These are phyloP conservation scores for Echinometra lucunter DNA, from an alignment of 53 echinoderm and acorn worm genomes.

Conservation along the genomic window DNA sequence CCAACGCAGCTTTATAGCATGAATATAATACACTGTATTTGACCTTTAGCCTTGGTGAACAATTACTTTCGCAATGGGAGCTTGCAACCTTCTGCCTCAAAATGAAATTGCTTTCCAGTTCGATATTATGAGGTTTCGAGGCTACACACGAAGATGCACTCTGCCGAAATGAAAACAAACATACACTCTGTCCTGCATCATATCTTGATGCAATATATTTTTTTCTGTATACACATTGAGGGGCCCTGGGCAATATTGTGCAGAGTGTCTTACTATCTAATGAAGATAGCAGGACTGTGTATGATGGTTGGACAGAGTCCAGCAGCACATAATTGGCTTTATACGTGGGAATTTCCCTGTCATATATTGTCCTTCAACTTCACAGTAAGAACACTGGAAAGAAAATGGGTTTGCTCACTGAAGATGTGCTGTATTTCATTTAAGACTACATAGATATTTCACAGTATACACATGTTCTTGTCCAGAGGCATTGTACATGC, in stretches of 20 bases:
- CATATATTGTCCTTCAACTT: neutral
- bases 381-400: neutral
- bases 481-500: too few species aligned
- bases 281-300: conserved; percentile 17
- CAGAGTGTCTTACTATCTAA: conserved; percentile 9
- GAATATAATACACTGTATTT: neutral
- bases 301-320: neutral
- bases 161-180: conserved; percentile 18
- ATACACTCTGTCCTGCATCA: neutral
- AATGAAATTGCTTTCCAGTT: conserved; percentile 29
- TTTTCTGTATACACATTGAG: neutral
- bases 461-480: too few species aligned
- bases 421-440: neutral
- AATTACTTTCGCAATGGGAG: neutral
- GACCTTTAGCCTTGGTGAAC: neutral
- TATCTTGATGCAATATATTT: neutral
- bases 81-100: conserved; percentile 10
- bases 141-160: neutral
- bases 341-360: neutral
- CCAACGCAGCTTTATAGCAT: neutral
- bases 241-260: neutral
- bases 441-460: neutral
- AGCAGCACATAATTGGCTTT: neutral
- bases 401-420: neutral
- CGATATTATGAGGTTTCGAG: neutral